phyloP scores from a whole-genome alignment of 2,113 vertebrate genomes.

The Nerophis ophidion region DNA sequence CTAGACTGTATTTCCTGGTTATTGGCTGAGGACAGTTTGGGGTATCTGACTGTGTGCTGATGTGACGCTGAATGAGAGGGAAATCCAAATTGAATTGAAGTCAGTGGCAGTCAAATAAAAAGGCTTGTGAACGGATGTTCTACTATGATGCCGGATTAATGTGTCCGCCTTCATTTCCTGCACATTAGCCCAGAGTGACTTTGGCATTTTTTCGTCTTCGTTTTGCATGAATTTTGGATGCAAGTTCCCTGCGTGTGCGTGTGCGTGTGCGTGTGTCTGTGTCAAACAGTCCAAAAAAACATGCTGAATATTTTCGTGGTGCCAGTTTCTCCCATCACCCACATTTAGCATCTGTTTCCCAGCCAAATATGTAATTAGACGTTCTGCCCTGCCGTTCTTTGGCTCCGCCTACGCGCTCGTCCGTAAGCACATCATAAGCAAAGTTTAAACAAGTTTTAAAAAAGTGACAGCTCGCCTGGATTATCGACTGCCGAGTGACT shows the following conservation, averaged over 20 bases:
- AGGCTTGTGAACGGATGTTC: no score
- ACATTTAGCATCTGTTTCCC: constrained; percentile 2
- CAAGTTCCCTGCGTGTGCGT: constrained; percentile 6
- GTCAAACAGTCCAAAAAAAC: neutral
- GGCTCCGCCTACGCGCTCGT: no score
- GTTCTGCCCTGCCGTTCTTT: no score
- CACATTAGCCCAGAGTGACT: constrained; percentile 30
- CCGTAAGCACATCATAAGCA: neutral
- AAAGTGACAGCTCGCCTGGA: neutral
- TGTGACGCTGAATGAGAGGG: neutral
- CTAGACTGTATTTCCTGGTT: neutral
- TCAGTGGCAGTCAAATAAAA: neutral
- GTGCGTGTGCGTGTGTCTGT: neutral
- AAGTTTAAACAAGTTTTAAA: neutral
- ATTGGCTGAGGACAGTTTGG: neutral
- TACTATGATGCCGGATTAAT: neutral
- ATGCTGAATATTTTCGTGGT: neutral
- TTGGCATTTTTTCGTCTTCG: constrained; percentile 22
- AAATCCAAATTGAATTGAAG: constrained; percentile 16
- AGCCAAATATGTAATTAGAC: neutral
- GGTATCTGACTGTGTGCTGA: neutral
- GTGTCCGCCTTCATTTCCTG: constrained; percentile 41
- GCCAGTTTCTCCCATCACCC: neutral
- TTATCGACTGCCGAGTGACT: neutral
- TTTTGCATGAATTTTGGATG: constrained; percentile 13